Conservation (phyloP, 2,113 vertebrate species). For the Hiodon tergisus region DNA sequence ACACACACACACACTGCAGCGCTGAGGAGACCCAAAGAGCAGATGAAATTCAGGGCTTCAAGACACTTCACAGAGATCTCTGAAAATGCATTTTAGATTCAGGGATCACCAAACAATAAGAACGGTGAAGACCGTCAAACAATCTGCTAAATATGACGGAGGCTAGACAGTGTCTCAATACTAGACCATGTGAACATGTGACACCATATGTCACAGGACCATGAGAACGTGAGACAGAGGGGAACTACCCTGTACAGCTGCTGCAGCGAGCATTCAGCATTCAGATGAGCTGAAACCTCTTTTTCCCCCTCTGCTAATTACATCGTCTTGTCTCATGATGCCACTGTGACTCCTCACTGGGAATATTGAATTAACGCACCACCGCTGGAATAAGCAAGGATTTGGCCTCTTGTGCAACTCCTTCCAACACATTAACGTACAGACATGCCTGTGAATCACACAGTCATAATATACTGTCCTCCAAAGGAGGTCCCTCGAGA, state of each 20-base stretch:
- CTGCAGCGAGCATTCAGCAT: neutral
- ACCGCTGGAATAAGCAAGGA: neutral
- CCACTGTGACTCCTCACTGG: slow-evolving; percentile 9
- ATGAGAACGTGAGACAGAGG: neutral
- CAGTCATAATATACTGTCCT: too few relatives aligned
- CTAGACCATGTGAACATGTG: neutral
- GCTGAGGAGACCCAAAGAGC: too few relatives aligned
- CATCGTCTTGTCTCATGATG: slow-evolving; percentile 18
- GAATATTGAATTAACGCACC: slow-evolving; percentile 10
- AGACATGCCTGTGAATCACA: too few relatives aligned
- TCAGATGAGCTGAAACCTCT: slow-evolving; percentile 9
- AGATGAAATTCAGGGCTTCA: too few relatives aligned
- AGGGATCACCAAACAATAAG: too few relatives aligned
- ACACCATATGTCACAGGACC: neutral
- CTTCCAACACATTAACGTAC: too few relatives aligned
- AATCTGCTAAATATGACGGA: too few relatives aligned
- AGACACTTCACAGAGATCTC: too few relatives aligned
- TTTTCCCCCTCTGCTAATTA: slow-evolving; percentile 18
- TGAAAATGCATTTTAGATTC: too few relatives aligned
- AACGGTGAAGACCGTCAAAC: neutral
- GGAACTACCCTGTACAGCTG: neutral
- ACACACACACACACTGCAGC: too few relatives aligned
- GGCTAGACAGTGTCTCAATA: neutral
- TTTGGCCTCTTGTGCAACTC: too few relatives aligned
- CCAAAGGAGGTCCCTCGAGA: too few relatives aligned